Conservation (phyloP, 1,140 invertebrate genomes). For the Ruditapes philippinarum region DNA sequence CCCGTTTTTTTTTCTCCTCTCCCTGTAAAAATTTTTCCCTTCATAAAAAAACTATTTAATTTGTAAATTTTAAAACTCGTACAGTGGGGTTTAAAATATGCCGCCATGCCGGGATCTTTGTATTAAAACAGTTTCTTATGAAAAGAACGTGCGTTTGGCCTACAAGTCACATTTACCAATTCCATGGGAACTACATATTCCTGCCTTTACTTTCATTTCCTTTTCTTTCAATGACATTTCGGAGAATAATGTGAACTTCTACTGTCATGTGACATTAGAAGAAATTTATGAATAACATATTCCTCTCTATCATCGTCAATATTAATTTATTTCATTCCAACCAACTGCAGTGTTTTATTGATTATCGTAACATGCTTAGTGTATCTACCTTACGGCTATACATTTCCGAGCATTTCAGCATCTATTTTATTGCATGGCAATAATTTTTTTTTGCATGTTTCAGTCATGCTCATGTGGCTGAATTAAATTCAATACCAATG, state of each 20-base stretch:
- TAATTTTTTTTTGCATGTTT: no score
- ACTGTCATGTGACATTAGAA: not conserved
- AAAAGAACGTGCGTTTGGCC: constrained; percentile 10
- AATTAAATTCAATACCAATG: no score
- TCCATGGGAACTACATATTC: constrained; percentile 22
- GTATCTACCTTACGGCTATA: no score
- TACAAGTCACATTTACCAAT: not conserved
- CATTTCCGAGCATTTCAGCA: no score
- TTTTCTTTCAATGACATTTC: constrained; percentile 13
- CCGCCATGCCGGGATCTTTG: not conserved
- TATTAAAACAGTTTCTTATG: constrained; percentile 31
- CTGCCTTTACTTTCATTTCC: not conserved
- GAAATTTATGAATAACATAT: no score
- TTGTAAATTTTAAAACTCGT: not conserved
- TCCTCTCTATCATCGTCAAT: no score
- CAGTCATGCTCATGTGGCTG: no score
- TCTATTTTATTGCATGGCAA: no score
- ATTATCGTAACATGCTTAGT: no score
- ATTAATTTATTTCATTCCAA: no score
- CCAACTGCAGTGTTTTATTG: no score
- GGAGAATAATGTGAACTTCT: not conserved
- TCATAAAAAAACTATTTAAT: constrained; percentile 20
- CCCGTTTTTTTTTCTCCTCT: no score
- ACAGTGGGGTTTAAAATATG: constrained; percentile 17
- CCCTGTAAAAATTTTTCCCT: not conserved